These are phyloP conservation scores for Entomyzon cyanotis DNA, from an alignment of 2,113 vertebrate species.

Conservation along the genomic window DNA sequence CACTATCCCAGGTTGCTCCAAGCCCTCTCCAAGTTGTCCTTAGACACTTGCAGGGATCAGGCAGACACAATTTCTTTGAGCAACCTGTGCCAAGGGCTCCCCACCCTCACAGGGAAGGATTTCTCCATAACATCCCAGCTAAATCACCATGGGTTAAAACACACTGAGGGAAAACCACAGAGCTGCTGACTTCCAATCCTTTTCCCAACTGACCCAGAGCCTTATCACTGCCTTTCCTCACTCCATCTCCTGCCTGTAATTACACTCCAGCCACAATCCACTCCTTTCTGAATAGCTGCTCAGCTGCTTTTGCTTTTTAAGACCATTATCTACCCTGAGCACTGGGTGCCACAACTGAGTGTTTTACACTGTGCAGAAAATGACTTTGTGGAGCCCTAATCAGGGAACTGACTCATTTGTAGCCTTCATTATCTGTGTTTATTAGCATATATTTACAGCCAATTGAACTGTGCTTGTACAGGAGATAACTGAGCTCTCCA, in stretches of 20 bases:
- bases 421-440: constrained; percentile 3
- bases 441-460: constrained; percentile 4
- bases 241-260: constrained; percentile 1
- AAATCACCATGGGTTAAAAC: background rate
- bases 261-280: background rate
- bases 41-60: background rate
- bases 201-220: background rate
- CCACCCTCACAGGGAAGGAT: background rate
- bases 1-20: background rate
- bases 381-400: constrained; percentile 1
- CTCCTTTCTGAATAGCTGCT: background rate
- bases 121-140: background rate
- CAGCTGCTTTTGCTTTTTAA: constrained; percentile 34
- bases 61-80: background rate
- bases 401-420: background rate
- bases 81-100: background rate
- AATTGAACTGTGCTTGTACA: background rate
- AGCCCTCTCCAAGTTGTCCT: background rate
- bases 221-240: background rate
- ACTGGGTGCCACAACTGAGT: background rate
- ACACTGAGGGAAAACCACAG: rapidly evolving
- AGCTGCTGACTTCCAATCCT: background rate
- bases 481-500: background rate
- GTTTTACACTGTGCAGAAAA: background rate
- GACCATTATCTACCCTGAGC: background rate